Evolutionary conservation across 2,888 invertebrate genomes (phyloP).

Genomic region (Sarcophaga carnaria): DNA sequence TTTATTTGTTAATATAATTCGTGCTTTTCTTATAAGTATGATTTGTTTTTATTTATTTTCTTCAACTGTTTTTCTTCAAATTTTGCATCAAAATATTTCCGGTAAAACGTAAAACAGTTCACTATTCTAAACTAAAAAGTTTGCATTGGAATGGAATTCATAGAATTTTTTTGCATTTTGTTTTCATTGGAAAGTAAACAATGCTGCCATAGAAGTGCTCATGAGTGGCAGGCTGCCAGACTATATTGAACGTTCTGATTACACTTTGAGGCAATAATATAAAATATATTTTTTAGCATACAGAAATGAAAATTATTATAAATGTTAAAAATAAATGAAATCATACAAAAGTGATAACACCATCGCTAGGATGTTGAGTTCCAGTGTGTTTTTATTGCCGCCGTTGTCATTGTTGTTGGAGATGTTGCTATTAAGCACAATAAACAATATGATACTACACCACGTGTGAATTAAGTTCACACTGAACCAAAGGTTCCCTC

Average conservation of each 20-base stretch:
- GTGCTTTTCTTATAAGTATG: not conserved
- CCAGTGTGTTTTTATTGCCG: too few species aligned
- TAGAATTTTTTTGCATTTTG: slow-evolving; percentile 35
- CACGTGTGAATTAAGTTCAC: too few species aligned
- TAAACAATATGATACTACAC: too few species aligned
- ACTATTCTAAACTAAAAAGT: not conserved
- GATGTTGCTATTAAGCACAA: too few species aligned
- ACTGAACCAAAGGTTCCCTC: too few species aligned
- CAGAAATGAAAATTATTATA: too few species aligned
- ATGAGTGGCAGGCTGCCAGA: slow-evolving; percentile 11
- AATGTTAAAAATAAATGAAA: too few species aligned
- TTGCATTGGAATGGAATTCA: slow-evolving; percentile 55
- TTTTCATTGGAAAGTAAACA: slow-evolving; percentile 36
- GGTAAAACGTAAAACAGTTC: slow-evolving; percentile 35
- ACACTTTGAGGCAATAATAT: not conserved
- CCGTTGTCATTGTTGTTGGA: too few species aligned
- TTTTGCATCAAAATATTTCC: slow-evolving; percentile 31
- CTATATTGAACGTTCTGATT: not conserved
- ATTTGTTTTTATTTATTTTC: not conserved
- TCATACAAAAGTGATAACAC: too few species aligned
- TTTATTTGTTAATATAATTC: not conserved
- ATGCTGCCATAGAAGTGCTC: not conserved
- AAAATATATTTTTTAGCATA: too few species aligned
- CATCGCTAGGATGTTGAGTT: too few species aligned
- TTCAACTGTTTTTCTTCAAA: not conserved